A percentile compares a stretch with the other conserved stretches of the same genome.
phyloP scores from a whole-genome alignment of 2,797 vertebrate species.

The Enteromius treurensis region DNA sequence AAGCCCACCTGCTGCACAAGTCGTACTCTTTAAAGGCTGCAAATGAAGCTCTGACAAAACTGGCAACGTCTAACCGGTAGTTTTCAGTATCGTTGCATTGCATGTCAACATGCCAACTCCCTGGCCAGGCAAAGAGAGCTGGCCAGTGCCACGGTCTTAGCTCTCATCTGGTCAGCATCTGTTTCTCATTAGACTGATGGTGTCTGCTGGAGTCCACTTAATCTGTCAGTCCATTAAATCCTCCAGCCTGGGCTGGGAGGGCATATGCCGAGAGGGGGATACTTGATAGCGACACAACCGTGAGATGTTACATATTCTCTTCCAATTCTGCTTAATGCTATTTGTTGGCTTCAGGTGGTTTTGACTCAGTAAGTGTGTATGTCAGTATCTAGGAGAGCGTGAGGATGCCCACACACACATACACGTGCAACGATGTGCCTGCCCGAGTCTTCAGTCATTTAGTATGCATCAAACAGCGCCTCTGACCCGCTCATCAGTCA shows the following conservation, averaged over 20 bases:
- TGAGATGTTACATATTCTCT: constrained; percentile 7
- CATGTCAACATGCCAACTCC: constrained; percentile 43
- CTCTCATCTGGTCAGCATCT: constrained; percentile 58
- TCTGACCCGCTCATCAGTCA: constrained; percentile 76
- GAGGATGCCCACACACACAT: background rate
- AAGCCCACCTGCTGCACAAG: constrained; percentile 10
- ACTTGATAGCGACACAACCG: constrained; percentile 7
- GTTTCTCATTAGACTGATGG: constrained; percentile 56
- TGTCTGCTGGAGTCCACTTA: constrained; percentile 52
- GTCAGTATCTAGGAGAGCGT: background rate
- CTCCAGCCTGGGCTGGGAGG: constrained; percentile 1
- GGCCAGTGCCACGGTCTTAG: constrained; percentile 42
- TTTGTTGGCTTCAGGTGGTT: constrained; percentile 2
- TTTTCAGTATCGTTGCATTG: constrained; percentile 17
- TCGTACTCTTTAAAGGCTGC: constrained; percentile 10
- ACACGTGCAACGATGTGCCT: background rate
- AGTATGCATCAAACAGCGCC: constrained; percentile 62
- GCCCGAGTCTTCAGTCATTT: constrained; percentile 28
- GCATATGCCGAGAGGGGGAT: background rate
- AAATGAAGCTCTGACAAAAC: constrained; percentile 30
- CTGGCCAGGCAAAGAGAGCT: constrained; percentile 30
- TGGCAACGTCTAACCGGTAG: constrained; percentile 12
- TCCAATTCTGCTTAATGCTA: background rate
- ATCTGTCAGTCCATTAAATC: constrained; percentile 50
- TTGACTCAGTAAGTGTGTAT: background rate